phyloP scores from a whole-genome alignment of 2,888 invertebrate genomes.

The Trilocha varians region DNA sequence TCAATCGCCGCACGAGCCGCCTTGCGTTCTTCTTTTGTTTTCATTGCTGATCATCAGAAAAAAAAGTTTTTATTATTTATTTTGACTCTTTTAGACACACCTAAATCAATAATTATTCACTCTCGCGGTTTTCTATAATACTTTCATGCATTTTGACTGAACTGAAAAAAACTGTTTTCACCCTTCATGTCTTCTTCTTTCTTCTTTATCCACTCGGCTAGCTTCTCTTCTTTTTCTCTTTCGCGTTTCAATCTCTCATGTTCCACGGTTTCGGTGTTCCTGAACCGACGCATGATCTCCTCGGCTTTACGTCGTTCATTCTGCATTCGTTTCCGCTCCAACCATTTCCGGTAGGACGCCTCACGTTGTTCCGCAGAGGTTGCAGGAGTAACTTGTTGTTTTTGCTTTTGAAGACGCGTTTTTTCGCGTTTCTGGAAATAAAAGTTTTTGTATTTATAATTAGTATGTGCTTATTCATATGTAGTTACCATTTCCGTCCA shows the following conservation, averaged over 20 bases:
- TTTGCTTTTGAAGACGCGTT: slow-evolving; percentile 38
- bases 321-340: slow-evolving; percentile 61
- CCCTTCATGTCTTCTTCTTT: slow-evolving; percentile 75
- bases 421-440: slow-evolving; percentile 46
- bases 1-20: slow-evolving; percentile 64
- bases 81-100: no score
- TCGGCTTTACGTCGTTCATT: slow-evolving; percentile 50
- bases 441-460: no score
- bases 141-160: no score
- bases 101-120: no score
- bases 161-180: no score
- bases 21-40: slow-evolving; percentile 58
- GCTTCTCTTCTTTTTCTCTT: slow-evolving; percentile 55
- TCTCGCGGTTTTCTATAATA: no score
- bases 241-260: slow-evolving; percentile 48
- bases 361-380: slow-evolving; percentile 59
- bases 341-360: slow-evolving; percentile 67
- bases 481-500: no score
- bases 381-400: slow-evolving; percentile 25
- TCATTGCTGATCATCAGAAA: slow-evolving; percentile 36
- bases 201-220: slow-evolving; percentile 71
- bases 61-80: no score
- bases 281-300: slow-evolving; percentile 48
- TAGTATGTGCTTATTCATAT: no score
- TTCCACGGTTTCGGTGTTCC: slow-evolving; percentile 42